These are phyloP conservation scores for Apamea anceps DNA, from an alignment of 2,888 invertebrate genomes.

Conservation along the genomic window DNA sequence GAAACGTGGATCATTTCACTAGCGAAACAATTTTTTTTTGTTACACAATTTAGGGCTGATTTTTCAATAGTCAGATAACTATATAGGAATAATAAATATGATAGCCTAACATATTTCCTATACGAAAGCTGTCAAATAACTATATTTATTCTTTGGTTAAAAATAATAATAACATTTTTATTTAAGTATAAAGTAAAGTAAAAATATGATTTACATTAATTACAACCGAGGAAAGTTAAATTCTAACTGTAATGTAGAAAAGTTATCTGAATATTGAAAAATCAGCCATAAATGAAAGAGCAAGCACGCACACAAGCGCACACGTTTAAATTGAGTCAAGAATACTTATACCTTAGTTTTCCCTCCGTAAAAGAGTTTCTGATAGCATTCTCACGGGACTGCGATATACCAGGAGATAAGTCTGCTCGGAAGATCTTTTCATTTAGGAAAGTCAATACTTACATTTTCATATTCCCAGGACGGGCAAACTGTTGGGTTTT, in stretches of 20 bases:
- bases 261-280: too few relatives aligned
- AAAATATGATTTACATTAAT: too few relatives aligned
- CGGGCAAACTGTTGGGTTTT: not conserved
- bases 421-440: slow-evolving; percentile 10
- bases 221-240: too few relatives aligned
- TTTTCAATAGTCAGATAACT: too few relatives aligned
- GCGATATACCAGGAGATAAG: not conserved
- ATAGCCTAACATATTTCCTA: too few relatives aligned
- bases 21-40: not conserved
- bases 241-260: too few relatives aligned
- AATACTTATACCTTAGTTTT: slow-evolving; percentile 4
- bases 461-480: slow-evolving; percentile 1
- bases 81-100: too few relatives aligned
- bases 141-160: too few relatives aligned
- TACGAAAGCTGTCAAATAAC: too few relatives aligned
- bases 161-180: too few relatives aligned
- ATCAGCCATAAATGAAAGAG: too few relatives aligned
- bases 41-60: not conserved
- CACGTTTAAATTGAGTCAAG: not conserved
- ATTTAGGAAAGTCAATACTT: not conserved
- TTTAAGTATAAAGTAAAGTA: too few relatives aligned
- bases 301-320: not conserved
- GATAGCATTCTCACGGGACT: not conserved
- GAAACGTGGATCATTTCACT: not conserved
- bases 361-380: slow-evolving; percentile 2